Base-by-base conservation (phyloP, 2,113 vertebrate genomes). In the Hystrix cristata region DNA sequence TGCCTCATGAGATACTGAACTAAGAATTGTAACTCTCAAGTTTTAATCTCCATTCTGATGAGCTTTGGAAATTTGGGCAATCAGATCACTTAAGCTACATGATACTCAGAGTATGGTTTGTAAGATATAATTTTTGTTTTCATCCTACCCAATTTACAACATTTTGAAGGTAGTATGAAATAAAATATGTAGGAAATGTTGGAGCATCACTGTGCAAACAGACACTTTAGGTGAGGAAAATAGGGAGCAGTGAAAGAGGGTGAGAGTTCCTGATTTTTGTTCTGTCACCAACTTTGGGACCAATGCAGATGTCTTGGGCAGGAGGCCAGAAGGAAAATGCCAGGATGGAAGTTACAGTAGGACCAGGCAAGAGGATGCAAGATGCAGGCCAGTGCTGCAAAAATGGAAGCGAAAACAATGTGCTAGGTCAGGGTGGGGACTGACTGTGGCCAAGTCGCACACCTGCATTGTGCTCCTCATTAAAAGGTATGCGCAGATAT, bases 81-180 rank as follows among this genome's bases (percentile, higher is more conserved):
- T 88, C 29, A 80, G 53, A 53, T 72, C 34, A 80, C 4, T 76
- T 95, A 67, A 46, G 74, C 43, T 74, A 55, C 19, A 48, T 82
- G 67, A 82, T 65, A 55, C 46, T 87, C 46, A 72, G 48, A 55
- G 82, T 95, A 55, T 4, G 55, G 76, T 87, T 94, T 85, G 65
- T 81, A 60, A 76, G 51, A 71, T 87, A 87, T 82, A 72, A 62
- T 76, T 94, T 93, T 94, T 92, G 87, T 86, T 91, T 97, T 89
- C 67, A 64, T 67, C 53, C 23, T 72, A 74, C 0, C 5, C 31
- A 92, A 83, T 92, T 95, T 72, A 91, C 53, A 59, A 15, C 48
- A 62, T 89, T 96, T 94, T 83, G 71, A 91, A 86, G 87, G 72
- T n/a, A 91, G 90, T 78, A 62, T 95, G 46, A 89, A 84, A 27